Percentiles rank a stretch among this genome's conserved stretches.
Conservation (phyloP, 2,888 invertebrate genomes). For the Caenorhabditis virilis region DNA sequence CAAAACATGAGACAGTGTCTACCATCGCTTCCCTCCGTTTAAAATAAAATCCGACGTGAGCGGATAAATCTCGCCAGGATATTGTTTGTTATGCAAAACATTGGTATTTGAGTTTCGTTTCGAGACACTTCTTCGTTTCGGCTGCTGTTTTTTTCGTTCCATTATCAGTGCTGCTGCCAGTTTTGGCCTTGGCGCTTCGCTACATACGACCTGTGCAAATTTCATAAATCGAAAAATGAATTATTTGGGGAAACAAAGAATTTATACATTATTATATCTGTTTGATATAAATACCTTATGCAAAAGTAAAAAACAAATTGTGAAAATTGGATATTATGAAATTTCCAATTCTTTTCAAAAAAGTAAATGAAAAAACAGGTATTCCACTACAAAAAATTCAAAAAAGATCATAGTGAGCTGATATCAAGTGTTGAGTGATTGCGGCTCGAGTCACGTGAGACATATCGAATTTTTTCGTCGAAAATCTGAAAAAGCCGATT, state of each 20-base stretch:
- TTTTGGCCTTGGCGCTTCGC: constrained; percentile 13
- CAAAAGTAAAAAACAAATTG: no score
- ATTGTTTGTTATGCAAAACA: no score
- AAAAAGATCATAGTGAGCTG: constrained; percentile 20
- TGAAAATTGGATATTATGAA: no score
- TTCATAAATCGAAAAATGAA: no score
- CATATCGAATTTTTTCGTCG: constrained; percentile 43
- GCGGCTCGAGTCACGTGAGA: constrained; percentile 23
- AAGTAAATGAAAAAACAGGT: background rate
- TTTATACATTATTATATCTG: no score
- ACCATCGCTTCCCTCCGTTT: no score
- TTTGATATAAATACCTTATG: no score
- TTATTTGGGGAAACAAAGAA: no score
- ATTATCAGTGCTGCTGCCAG: constrained; percentile 20
- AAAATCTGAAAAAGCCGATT: constrained; percentile 47
- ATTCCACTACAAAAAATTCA: constrained; percentile 1
- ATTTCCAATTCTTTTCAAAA: background rate
- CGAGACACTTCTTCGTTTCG: constrained; percentile 4
- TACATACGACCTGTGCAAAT: no score
- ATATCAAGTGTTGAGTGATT: constrained; percentile 26
- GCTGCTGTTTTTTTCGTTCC: no score
- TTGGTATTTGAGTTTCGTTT: constrained; percentile 17
- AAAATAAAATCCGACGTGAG: constrained; percentile 45
- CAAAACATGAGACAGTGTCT: no score
- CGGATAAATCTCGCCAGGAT: constrained; percentile 51